Conservation (phyloP, 2,888 invertebrate genomes). For the Zhuqinia jingwanae region DNA sequence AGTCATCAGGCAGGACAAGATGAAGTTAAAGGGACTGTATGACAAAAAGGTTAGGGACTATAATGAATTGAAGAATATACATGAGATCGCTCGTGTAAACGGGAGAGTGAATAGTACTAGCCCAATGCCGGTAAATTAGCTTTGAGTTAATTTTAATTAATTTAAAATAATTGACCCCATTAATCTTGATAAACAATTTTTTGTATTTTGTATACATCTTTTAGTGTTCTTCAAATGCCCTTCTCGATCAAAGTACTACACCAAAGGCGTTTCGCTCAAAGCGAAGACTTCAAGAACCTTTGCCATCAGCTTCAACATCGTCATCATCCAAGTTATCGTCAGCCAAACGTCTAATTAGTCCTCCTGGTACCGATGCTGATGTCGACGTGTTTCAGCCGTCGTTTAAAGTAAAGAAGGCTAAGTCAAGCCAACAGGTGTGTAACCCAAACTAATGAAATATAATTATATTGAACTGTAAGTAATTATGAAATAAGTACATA, state of each 20-base stretch:
- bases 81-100: conserved; percentile 25
- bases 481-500: no score
- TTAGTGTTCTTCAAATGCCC: no score
- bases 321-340: no score
- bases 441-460: no score
- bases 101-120: conserved; percentile 25
- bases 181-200: no score
- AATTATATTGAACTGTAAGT: no score
- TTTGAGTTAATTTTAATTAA: no score
- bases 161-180: no score
- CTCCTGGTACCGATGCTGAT: conserved; percentile 36
- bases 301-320: neutral
- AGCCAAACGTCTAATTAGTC: neutral
- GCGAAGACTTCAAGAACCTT: conserved; percentile 55
- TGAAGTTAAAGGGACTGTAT: conserved; percentile 17
- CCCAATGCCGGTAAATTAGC: conserved; percentile 44
- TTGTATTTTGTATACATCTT: no score
- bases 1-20: conserved; percentile 14
- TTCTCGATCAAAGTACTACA: neutral
- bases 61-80: conserved; percentile 45
- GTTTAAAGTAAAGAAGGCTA: conserved; percentile 42
- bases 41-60: conserved; percentile 8
- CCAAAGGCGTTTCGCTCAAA: conserved; percentile 50
- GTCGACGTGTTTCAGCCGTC: conserved; percentile 49
- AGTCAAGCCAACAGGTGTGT: no score